These are phyloP conservation scores for Brachionus rotundiformis DNA, from an alignment of 1,140 invertebrate species.

Conservation along the genomic window DNA sequence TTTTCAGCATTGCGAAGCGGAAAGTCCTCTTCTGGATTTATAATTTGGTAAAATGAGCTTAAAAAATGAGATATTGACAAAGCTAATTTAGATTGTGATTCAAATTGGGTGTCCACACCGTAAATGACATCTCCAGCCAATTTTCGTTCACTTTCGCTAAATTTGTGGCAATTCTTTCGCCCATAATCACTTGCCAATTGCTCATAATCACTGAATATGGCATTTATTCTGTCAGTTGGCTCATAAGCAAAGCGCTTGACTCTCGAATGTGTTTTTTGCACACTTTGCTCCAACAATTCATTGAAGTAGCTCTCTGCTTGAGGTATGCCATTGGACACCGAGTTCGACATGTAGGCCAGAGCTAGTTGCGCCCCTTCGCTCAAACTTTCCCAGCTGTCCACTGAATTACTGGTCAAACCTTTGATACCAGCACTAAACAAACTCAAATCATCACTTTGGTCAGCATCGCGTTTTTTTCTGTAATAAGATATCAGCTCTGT, in stretches of 20 bases:
- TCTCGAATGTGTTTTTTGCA: constrained; percentile 18
- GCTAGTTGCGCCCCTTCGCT: constrained; percentile 32
- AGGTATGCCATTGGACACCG: neutral
- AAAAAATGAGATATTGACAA: constrained; percentile 89
- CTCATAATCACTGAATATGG: constrained; percentile 18
- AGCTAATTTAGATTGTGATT: constrained; percentile 92
- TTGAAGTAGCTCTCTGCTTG: constrained; percentile 36
- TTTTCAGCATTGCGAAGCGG: constrained; percentile 56
- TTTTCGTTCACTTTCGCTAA: constrained; percentile 55
- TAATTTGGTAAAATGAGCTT: constrained; percentile 86
- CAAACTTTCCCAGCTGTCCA: constrained; percentile 49
- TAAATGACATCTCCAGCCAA: constrained; percentile 69
- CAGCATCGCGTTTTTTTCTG: constrained; percentile 26
- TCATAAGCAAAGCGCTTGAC: constrained; percentile 38
- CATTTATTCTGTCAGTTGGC: constrained; percentile 15
- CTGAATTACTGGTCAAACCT: constrained; percentile 33
- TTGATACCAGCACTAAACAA: constrained; percentile 24
- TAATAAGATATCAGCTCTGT: constrained; percentile 48
- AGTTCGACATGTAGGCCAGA: constrained; percentile 5
- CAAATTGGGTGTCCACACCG: constrained; percentile 83
- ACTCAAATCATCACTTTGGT: constrained; percentile 15
- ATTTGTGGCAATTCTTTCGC: constrained; percentile 17
- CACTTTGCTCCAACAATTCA: constrained; percentile 2
- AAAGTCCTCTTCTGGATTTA: constrained; percentile 82
- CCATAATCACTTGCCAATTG: constrained; percentile 40